These are phyloP conservation scores for Felis chaus DNA, from an alignment of 2,113 vertebrate genomes.

Conservation along the genomic window DNA sequence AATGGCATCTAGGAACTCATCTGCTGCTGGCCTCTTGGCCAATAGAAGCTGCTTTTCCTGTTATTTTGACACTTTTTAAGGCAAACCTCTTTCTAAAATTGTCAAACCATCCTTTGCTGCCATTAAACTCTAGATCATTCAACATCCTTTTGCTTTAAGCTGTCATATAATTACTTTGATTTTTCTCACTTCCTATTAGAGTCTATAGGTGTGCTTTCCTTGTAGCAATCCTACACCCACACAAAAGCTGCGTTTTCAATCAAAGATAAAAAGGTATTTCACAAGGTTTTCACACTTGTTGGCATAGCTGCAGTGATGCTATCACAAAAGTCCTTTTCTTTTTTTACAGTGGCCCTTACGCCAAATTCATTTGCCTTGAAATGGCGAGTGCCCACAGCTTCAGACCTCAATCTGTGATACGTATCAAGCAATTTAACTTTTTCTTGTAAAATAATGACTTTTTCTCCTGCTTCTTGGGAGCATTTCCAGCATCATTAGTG, in stretches of 20 bases:
- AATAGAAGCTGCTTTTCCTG: neutral
- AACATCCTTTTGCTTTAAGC: neutral
- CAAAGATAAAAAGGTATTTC: neutral
- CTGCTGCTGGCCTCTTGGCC: neutral
- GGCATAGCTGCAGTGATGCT: neutral
- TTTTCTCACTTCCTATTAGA: neutral
- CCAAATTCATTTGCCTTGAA: neutral
- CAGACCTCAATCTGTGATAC: neutral
- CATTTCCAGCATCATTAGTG: neutral
- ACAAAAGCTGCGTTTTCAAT: neutral
- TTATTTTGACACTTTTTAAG: neutral
- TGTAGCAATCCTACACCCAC: neutral
- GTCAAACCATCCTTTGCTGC: neutral
- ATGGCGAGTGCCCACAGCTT: neutral
- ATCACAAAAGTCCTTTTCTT: neutral
- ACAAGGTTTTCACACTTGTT: neutral
- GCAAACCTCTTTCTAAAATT: neutral
- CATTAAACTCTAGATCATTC: neutral
- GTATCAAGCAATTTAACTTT: neutral
- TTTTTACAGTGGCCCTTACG: neutral
- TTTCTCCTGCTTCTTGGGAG: neutral
- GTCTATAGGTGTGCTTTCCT: neutral
- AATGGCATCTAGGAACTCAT: neutral
- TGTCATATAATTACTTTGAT: neutral
- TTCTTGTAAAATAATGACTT: neutral